Conservation (phyloP, 1,140 invertebrate genomes). For the Delia radicum region DNA sequence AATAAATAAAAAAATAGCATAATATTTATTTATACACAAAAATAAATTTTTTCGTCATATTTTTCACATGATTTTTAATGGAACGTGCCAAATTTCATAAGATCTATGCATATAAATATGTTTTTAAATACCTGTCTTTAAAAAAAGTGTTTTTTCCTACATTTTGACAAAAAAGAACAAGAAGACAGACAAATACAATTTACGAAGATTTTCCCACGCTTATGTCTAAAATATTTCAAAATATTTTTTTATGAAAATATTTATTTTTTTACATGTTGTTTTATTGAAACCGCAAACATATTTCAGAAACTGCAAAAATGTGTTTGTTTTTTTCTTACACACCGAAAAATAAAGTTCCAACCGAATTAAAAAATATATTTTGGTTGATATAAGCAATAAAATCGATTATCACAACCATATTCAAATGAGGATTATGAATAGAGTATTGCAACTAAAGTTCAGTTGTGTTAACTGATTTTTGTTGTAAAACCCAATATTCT, state of each 20-base stretch:
- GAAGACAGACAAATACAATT: background rate
- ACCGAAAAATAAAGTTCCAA: too few relatives aligned
- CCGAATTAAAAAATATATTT: too few relatives aligned
- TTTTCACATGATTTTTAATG: background rate
- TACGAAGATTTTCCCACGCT: background rate
- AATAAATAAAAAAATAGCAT: background rate
- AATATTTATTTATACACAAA: background rate
- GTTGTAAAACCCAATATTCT: too few relatives aligned
- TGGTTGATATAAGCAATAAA: too few relatives aligned
- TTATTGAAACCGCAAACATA: background rate
- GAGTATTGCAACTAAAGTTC: too few relatives aligned
- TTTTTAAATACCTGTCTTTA: background rate
- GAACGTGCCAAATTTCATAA: constrained; percentile 21
- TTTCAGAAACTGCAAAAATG: background rate
- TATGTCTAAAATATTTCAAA: background rate
- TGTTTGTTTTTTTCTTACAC: too few relatives aligned
- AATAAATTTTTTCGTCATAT: constrained; percentile 20
- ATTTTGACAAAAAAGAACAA: background rate
- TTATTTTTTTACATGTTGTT: background rate
- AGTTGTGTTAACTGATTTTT: too few relatives aligned
- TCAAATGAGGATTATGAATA: too few relatives aligned
- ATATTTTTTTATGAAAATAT: background rate
- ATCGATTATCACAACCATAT: too few relatives aligned
- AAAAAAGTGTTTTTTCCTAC: background rate
- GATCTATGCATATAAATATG: background rate